Evolutionary conservation across 2,797 vertebrate genomes (phyloP).

Genomic region (Selene dorsalis): DNA sequence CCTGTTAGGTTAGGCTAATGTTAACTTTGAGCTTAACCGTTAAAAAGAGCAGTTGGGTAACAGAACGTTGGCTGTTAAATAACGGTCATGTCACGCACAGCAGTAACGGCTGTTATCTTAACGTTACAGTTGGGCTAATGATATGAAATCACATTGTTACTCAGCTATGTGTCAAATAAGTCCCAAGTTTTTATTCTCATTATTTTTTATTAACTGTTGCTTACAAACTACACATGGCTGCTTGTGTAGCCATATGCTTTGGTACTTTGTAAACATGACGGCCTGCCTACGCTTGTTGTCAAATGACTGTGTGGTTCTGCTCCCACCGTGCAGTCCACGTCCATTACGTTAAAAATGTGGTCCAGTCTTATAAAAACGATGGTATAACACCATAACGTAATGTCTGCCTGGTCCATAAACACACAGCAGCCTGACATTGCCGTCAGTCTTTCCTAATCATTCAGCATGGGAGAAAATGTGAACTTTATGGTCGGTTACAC

Average conservation of each 20-base stretch:
- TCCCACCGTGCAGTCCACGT: not conserved
- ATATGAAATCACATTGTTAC: not conserved
- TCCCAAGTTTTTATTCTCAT: not conserved
- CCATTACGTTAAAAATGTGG: not conserved
- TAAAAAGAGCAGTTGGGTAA: slow-evolving; percentile 34
- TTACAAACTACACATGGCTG: slow-evolving; percentile 28
- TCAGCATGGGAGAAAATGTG: not conserved
- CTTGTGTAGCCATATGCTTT: slow-evolving; percentile 19
- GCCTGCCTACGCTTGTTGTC: slow-evolving; percentile 43
- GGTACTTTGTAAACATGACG: slow-evolving; percentile 51
- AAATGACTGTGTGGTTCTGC: not conserved
- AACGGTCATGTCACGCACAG: slow-evolving; percentile 11
- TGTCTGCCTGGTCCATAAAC: slow-evolving; percentile 22
- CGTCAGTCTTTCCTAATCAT: slow-evolving; percentile 33
- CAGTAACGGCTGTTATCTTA: not conserved
- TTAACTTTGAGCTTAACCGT: slow-evolving; percentile 46
- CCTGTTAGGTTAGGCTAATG: slow-evolving; percentile 53
- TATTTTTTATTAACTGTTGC: slow-evolving; percentile 39
- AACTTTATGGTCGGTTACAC: not conserved
- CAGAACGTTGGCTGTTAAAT: slow-evolving; percentile 1
- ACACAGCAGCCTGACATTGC: not conserved
- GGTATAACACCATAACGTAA: slow-evolving; percentile 28
- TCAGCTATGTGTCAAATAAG: not conserved
- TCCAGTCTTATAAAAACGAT: slow-evolving; percentile 11
- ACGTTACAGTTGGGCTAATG: not conserved